Conservation (phyloP, 1,140 invertebrate species). For the Eulimnadia texana region DNA sequence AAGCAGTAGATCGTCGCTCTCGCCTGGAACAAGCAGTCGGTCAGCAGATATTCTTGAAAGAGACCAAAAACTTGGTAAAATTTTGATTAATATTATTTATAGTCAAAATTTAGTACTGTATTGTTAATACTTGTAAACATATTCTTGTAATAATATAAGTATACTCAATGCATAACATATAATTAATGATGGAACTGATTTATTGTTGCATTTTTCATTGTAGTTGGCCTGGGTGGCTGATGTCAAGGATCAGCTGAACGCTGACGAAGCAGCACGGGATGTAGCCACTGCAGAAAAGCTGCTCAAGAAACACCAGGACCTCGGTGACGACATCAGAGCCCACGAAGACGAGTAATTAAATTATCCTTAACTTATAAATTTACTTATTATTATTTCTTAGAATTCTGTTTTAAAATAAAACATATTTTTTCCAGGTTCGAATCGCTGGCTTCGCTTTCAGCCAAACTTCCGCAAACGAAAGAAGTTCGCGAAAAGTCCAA, state of each 20-base stretch:
- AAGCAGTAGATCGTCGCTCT: conserved; percentile 60
- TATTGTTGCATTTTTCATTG: conserved; percentile 14
- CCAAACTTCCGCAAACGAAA: conserved; percentile 30
- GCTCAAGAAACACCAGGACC: conserved; percentile 78
- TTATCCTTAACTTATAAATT: conserved; percentile 1
- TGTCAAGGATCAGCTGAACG: conserved; percentile 64
- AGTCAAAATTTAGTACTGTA: too few relatives aligned
- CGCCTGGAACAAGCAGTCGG: conserved; percentile 83
- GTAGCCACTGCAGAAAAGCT: conserved; percentile 79
- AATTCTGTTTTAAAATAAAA: too few relatives aligned
- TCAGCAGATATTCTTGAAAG: conserved; percentile 83
- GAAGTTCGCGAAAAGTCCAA: conserved; percentile 52
- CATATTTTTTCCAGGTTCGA: conserved; percentile 3
- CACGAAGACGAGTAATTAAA: conserved; percentile 60
- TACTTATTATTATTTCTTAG: neutral
- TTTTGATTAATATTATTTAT: neutral
- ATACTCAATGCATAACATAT: too few relatives aligned
- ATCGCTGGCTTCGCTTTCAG: neutral
- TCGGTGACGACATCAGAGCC: conserved; percentile 79
- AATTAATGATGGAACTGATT: too few relatives aligned
- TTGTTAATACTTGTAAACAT: too few relatives aligned
- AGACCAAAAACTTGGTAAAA: conserved; percentile 52
- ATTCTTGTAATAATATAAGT: too few relatives aligned
- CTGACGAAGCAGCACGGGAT: conserved; percentile 66
- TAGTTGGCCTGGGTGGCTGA: conserved; percentile 57